Evolutionary conservation across 2,888 invertebrate species (phyloP), one percentile per base, ranked within the genome.

Genomic region (Ommatoiulus sabulosus): DNA sequence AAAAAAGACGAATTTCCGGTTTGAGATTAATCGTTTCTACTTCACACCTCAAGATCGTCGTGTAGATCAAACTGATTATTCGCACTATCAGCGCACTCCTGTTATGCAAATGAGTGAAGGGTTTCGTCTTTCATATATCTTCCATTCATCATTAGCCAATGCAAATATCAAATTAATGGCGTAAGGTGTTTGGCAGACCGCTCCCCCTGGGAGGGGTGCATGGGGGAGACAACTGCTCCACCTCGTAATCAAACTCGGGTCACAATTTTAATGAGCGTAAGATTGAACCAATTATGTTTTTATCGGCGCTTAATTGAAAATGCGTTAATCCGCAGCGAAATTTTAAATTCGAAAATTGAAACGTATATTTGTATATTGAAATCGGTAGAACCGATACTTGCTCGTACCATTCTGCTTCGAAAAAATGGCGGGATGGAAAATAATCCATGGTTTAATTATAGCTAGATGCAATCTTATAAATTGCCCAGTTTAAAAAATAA

Each of bases 1-100:
- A 80, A 80, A 52, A 52, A 80, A 80, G 80, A 35, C 20, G 80
- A 80, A 80, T 80, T 80, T 80, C 80, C 80, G 24, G 80, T 80
- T 35, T 7, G 80, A 80, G 80, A 80, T 80, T 80, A 80, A 80
- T 80, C 80, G 80, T 80, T 80, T 80, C 80, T 80, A 80, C 80
- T 80, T 80, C 80, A 80, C 80, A 80, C 80, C 80, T 80, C 80
- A 80, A 80, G 80, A 80, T 80, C 80, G 80, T 80, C 80, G 80
- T 35, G 80, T 80, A 80, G 80, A 80, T 80, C 35, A 80, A 35
- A 7, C 80, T 80, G 80, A 80, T 80, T 35, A 80, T 80, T 80
- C 35, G 80, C 80, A 35, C 80, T 80, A 80, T 80, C 80, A 80
- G 80, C 80, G 80, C 35, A 80, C 80, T 80, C 35, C 80, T 80